phyloP scores from a whole-genome alignment of 2,888 invertebrate genomes.

The Drosophila parthenogenetica region DNA sequence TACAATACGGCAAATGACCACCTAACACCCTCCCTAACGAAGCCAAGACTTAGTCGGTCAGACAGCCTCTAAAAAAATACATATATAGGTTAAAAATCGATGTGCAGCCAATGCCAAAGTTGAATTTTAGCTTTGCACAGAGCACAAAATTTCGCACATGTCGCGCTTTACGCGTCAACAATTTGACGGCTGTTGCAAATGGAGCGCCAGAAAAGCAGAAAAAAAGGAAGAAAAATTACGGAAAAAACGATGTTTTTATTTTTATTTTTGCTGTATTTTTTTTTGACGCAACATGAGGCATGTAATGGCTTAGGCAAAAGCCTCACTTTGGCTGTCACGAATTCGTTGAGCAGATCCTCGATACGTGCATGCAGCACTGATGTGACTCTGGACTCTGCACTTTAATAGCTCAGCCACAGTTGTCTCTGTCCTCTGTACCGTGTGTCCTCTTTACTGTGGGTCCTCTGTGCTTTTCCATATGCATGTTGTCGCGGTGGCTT shows the following conservation, averaged over 20 bases:
- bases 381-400: constrained; percentile 39
- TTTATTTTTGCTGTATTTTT: constrained; percentile 12
- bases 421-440: neutral
- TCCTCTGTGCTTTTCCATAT: constrained; percentile 29
- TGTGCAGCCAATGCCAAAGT: constrained; percentile 41
- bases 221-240: constrained; percentile 12
- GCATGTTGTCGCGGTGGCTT: constrained; percentile 43
- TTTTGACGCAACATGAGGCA: constrained; percentile 31
- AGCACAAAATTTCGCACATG: constrained; percentile 43
- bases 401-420: constrained; percentile 45
- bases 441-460: neutral
- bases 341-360: constrained; percentile 61
- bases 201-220: constrained; percentile 33
- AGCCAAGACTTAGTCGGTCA: neutral
- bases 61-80: neutral
- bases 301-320: constrained; percentile 70
- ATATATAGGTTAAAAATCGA: constrained; percentile 40
- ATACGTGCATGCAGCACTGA: constrained; percentile 60
- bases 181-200: constrained; percentile 57
- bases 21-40: neutral
- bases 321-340: constrained; percentile 71
- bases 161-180: constrained; percentile 62
- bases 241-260: constrained; percentile 10
- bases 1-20: constrained; percentile 58
- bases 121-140: constrained; percentile 17